Evolutionary conservation across 2,888 invertebrate species (phyloP).

Genomic region (Periphyllus acericola): DNA sequence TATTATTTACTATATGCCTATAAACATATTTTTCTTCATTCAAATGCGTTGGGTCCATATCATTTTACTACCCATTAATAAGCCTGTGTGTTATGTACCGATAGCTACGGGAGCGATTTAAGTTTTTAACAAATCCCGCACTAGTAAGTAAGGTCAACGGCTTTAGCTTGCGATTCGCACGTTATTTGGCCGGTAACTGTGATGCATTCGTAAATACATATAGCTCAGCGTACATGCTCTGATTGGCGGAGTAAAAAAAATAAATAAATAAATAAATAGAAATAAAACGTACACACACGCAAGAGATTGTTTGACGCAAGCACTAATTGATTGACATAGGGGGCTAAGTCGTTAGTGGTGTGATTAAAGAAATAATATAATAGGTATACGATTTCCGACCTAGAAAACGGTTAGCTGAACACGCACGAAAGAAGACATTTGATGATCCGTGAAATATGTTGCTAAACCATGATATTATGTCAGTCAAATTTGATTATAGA

Average conservation of each 20-base stretch:
- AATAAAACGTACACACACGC: neutral
- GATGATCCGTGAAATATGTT: constrained; percentile 29
- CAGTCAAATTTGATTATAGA: neutral
- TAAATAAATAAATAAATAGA: neutral
- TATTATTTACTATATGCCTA: constrained; percentile 32
- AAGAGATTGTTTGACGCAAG: neutral
- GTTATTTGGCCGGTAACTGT: neutral
- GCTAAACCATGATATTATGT: neutral
- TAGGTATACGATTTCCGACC: constrained; percentile 20
- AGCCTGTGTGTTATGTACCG: neutral
- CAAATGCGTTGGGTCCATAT: neutral
- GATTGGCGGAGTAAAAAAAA: constrained; percentile 9
- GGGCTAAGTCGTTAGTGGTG: constrained; percentile 2
- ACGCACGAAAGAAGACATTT: constrained; percentile 10
- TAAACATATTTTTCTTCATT: constrained; percentile 6
- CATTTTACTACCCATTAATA: neutral
- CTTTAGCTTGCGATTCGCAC: neutral
- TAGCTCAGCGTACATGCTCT: constrained; percentile 2
- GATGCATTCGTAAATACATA: neutral
- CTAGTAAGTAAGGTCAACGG: neutral
- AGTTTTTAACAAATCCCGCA: neutral
- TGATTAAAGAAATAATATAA: constrained; percentile 24
- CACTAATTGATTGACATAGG: constrained; percentile 33
- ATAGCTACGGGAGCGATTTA: neutral
- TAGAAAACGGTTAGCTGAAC: constrained; percentile 49